Percentiles rank a stretch among this genome's conserved stretches.
Conservation (phyloP, 2,113 vertebrate species). For the Nibea albiflora region DNA sequence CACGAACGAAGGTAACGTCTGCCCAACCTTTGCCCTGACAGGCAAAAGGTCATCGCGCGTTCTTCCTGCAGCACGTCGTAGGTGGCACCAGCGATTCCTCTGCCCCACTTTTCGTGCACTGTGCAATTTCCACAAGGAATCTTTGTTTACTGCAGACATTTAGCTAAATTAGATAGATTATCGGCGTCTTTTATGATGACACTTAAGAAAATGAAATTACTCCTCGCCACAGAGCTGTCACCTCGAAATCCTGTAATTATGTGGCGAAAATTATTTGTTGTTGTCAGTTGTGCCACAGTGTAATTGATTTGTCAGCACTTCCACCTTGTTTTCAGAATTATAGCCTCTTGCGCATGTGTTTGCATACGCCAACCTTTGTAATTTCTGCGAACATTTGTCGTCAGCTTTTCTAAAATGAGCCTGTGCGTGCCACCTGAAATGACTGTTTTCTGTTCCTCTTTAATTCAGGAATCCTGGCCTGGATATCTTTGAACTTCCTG, state of each 20-base stretch:
- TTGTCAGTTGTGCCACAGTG: conserved; percentile 29
- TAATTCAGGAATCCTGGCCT: conserved; percentile 93
- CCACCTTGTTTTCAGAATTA: conserved; percentile 22
- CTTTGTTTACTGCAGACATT: conserved; percentile 52
- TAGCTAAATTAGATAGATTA: conserved; percentile 57
- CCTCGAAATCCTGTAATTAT: conserved; percentile 64
- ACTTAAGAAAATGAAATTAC: conserved; percentile 41
- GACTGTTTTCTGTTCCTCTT: conserved; percentile 41
- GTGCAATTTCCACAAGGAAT: conserved; percentile 17
- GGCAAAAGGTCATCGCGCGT: conserved; percentile 18
- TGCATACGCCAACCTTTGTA: not conserved
- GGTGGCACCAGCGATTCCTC: conserved; percentile 30
- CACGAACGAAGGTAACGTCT: conserved; percentile 90
- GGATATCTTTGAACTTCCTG: conserved; percentile 96
- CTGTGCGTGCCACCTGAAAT: conserved; percentile 25
- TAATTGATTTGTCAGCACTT: conserved; percentile 73
- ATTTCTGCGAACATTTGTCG: conserved; percentile 17
- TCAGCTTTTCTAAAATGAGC: conserved; percentile 30
- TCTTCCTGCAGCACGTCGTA: conserved; percentile 10
- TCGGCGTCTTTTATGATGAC: conserved; percentile 58
- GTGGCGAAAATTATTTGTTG: conserved; percentile 33
- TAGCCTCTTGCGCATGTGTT: not conserved
- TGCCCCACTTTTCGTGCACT: conserved; percentile 18
- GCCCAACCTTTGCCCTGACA: conserved; percentile 3
- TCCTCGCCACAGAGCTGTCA: conserved; percentile 49